Evolutionary conservation across 2,113 vertebrate genomes (phyloP).

Genomic region (Sarotherodon lohbergeri): DNA sequence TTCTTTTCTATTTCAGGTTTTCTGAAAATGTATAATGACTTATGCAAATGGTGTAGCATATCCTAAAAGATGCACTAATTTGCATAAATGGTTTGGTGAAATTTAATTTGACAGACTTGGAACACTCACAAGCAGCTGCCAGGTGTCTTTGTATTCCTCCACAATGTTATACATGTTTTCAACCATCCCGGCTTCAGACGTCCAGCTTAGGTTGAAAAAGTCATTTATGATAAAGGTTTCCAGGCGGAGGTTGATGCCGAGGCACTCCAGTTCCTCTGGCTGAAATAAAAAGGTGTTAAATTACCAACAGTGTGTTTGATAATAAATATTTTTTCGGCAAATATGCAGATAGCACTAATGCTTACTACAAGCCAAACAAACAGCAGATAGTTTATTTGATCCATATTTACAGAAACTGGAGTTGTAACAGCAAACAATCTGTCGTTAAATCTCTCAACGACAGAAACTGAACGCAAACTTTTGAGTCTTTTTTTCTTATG

Average conservation of each 20-base stretch:
- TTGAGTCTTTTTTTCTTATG: not conserved
- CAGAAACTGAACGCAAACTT: not conserved
- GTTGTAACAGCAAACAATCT: not conserved
- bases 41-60: not conserved
- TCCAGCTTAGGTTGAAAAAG: slow-evolving; percentile 79
- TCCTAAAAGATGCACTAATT: not conserved
- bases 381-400: not conserved
- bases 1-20: not conserved
- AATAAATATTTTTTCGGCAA: not conserved
- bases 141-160: slow-evolving; percentile 80
- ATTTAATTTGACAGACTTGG: not conserved
- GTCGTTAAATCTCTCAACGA: not conserved
- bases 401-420: not conserved
- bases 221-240: slow-evolving; percentile 78
- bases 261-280: slow-evolving; percentile 77
- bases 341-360: not conserved
- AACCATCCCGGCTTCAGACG: slow-evolving; percentile 78
- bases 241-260: slow-evolving; percentile 78
- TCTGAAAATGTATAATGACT: not conserved
- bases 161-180: slow-evolving; percentile 79
- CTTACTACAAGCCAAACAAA: not conserved
- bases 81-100: not conserved
- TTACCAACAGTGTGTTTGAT: not conserved
- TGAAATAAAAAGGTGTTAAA: slow-evolving; percentile 32
- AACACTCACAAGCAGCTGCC: slow-evolving; percentile 79